phyloP scores from a whole-genome alignment of 1,140 invertebrate genomes.

The Hetaerina americana region DNA sequence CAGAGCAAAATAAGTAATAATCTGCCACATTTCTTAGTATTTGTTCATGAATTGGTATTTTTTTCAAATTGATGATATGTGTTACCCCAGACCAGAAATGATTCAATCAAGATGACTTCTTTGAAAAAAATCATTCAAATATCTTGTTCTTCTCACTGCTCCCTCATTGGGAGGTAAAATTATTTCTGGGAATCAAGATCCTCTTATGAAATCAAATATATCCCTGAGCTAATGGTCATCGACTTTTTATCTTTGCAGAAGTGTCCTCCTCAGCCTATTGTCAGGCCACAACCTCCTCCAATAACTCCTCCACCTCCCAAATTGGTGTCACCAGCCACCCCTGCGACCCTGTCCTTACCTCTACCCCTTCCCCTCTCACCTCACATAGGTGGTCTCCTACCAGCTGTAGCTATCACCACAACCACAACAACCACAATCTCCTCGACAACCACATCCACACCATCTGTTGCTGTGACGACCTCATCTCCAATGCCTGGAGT shows the following conservation, averaged over 20 bases:
- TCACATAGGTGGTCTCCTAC: constrained; percentile 7
- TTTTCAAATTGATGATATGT: too few relatives aligned
- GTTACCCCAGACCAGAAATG: too few relatives aligned
- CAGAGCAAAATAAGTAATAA: too few relatives aligned
- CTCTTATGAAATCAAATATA: too few relatives aligned
- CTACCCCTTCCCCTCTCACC: constrained; percentile 11
- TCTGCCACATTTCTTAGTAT: too few relatives aligned
- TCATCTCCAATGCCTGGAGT: constrained; percentile 12
- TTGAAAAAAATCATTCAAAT: too few relatives aligned
- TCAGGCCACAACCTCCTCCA: neutral
- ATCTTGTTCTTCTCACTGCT: too few relatives aligned
- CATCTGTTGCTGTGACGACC: constrained; percentile 16
- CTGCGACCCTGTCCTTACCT: constrained; percentile 11
- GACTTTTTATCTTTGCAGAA: neutral
- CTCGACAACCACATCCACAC: constrained; percentile 9
- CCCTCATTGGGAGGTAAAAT: too few relatives aligned
- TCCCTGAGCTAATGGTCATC: neutral
- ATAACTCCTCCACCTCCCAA: neutral
- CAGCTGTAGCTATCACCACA: constrained; percentile 9
- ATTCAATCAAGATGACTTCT: too few relatives aligned
- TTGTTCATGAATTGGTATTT: too few relatives aligned
- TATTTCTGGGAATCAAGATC: too few relatives aligned
- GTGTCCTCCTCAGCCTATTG: neutral
- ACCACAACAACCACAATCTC: constrained; percentile 10
- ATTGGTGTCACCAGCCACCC: constrained; percentile 3